Evolutionary conservation across 2,888 invertebrate species (phyloP).

Genomic region (Clitarchus hookeri): DNA sequence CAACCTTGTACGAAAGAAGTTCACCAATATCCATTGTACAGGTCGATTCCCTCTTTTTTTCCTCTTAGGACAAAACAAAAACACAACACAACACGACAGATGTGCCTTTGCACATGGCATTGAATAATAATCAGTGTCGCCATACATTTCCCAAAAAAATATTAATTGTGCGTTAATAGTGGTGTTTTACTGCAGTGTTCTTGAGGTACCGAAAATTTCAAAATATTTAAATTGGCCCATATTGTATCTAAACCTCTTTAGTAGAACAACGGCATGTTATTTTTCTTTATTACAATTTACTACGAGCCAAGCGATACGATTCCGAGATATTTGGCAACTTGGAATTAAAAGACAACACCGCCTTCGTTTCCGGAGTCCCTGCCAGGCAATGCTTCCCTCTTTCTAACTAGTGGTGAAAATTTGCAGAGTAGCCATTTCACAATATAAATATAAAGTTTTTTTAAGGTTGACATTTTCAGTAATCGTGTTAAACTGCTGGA

Average conservation of each 20-base stretch:
- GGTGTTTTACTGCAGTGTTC: neutral
- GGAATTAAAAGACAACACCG: conserved; percentile 14
- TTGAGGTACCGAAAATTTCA: neutral
- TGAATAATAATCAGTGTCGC: neutral
- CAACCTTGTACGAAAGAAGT: conserved; percentile 63
- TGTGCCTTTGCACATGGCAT: neutral
- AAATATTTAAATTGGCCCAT: neutral
- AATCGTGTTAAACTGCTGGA: neutral
- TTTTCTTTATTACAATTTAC: neutral
- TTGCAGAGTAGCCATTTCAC: neutral
- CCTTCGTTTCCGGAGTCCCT: conserved; percentile 6
- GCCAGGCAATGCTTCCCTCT: neutral
- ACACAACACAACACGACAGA: neutral
- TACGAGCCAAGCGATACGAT: neutral
- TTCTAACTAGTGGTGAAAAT: neutral
- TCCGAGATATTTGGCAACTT: neutral
- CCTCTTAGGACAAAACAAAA: neutral
- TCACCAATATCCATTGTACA: conserved; percentile 62
- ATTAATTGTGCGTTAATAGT: neutral
- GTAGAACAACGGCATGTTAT: neutral
- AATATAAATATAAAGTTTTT: neutral
- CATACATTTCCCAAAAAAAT: neutral
- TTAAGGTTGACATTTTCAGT: neutral
- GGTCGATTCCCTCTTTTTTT: neutral
- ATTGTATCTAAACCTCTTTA: neutral